Conservation (phyloP, 2,888 invertebrate genomes). For the Dryococelus australis region DNA sequence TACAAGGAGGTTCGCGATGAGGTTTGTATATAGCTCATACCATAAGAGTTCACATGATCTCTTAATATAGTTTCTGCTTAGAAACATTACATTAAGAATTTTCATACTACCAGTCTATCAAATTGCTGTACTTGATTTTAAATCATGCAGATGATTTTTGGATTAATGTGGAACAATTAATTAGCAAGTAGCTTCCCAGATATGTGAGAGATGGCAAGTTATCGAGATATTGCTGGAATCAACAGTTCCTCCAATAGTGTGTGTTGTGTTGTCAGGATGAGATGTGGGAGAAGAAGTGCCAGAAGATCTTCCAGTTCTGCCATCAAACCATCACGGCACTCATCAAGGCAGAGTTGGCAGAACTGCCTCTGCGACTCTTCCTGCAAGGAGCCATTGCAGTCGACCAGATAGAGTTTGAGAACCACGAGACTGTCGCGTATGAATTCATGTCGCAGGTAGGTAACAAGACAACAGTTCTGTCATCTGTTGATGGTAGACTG, state of each 20-base stretch:
- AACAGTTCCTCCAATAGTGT: too few species aligned
- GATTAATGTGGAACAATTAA: too few species aligned
- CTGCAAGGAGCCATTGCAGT: conserved; percentile 95
- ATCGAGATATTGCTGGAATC: too few species aligned
- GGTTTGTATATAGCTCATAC: conserved; percentile 57
- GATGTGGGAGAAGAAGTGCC: conserved; percentile 98
- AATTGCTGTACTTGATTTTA: too few species aligned
- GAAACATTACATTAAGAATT: too few species aligned
- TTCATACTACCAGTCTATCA: too few species aligned
- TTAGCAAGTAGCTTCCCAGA: too few species aligned
- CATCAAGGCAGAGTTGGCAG: conserved; percentile 94
- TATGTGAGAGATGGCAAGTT: too few species aligned
- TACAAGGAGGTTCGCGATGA: conserved; percentile 80
- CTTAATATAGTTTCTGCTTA: too few species aligned
- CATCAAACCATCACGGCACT: conserved; percentile 94
- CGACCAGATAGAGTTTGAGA: conserved; percentile 90
- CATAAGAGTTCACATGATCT: too few species aligned
- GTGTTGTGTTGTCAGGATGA: conserved; percentile 71
- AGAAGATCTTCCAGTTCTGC: conserved; percentile 98
- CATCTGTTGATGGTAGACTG: too few species aligned
- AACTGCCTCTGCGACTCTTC: conserved; percentile 91
- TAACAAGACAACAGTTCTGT: neutral
- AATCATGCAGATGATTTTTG: too few species aligned
- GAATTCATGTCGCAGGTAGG: conserved; percentile 91
- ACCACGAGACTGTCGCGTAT: conserved; percentile 96